Percentiles rank a stretch among this genome's conserved stretches.
phyloP scores from a whole-genome alignment of 2,888 invertebrate species.

The Tipula unca region DNA sequence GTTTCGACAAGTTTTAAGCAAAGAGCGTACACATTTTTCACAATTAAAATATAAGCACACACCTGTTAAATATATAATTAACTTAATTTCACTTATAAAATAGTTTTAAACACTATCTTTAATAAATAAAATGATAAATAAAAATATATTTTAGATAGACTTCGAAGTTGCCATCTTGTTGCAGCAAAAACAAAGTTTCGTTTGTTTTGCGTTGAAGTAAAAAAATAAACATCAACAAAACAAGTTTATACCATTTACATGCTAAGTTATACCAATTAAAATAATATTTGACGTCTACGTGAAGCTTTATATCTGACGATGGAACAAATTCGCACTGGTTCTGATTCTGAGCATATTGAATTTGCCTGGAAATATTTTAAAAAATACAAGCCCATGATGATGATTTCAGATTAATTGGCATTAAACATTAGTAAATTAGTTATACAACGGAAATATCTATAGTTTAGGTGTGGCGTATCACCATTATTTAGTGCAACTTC shows the following conservation, averaged over 20 bases:
- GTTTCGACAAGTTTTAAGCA: neutral
- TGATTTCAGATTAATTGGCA: too few relatives aligned
- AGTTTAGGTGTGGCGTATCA: too few relatives aligned
- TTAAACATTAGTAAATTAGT: too few relatives aligned
- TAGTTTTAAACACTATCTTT: neutral
- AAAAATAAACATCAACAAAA: conserved; percentile 18
- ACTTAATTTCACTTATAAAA: neutral
- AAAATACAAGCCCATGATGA: too few relatives aligned
- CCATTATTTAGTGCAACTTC: too few relatives aligned
- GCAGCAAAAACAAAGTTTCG: neutral
- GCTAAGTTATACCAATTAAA: neutral
- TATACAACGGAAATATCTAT: too few relatives aligned
- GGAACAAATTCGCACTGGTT: too few relatives aligned
- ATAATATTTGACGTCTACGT: too few relatives aligned
- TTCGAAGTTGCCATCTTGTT: neutral
- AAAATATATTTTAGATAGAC: neutral
- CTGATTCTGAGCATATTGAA: too few relatives aligned
- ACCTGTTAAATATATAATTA: neutral
- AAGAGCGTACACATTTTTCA: neutral
- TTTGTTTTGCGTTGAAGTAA: neutral
- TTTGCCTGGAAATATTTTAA: too few relatives aligned
- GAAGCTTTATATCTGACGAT: too few relatives aligned
- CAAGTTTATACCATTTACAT: neutral
- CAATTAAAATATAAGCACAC: neutral
- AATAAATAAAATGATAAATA: neutral